Evolutionary conservation across 2,797 vertebrate species (phyloP).

Genomic region (Prunella strophiata): DNA sequence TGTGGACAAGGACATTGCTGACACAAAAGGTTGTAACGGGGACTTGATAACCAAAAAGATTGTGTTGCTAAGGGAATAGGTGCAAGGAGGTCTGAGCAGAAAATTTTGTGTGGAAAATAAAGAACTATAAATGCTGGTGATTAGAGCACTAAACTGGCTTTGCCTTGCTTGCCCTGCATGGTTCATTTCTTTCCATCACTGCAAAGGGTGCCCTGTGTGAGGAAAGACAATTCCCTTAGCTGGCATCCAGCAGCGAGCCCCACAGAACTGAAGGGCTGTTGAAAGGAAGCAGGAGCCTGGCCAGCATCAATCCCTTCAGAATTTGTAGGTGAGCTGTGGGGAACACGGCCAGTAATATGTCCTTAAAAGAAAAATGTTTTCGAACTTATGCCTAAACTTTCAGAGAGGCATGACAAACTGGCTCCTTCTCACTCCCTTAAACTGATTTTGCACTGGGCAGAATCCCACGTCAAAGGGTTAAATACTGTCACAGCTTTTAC

Average conservation of each 20-base stretch:
- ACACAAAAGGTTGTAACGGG: rapidly evolving
- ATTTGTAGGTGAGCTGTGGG: neutral
- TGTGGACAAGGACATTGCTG: rapidly evolving
- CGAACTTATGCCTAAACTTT: neutral
- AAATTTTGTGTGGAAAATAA: neutral
- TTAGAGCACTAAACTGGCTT: neutral
- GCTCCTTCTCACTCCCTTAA: neutral
- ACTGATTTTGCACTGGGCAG: rapidly evolving
- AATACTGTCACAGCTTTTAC: neutral
- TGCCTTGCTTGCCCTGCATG: neutral
- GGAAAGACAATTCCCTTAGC: rapidly evolving
- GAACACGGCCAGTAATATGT: neutral
- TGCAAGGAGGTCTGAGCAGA: too few relatives aligned
- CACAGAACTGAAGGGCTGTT: neutral
- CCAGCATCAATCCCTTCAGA: neutral
- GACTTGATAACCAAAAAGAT: neutral
- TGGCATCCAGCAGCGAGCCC: rapidly evolving
- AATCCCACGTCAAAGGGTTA: neutral
- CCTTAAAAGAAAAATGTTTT: neutral
- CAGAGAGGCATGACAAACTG: rapidly evolving
- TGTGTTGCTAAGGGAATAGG: neutral
- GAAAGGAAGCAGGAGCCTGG: neutral
- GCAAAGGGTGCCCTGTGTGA: neutral
- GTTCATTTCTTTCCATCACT: neutral
- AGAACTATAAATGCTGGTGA: neutral